A percentile compares a stretch with the other conserved stretches of the same genome.
These are phyloP conservation scores for Pontoporia blainvillei DNA, from an alignment of 2,113 vertebrate genomes.

Conservation along the genomic window DNA sequence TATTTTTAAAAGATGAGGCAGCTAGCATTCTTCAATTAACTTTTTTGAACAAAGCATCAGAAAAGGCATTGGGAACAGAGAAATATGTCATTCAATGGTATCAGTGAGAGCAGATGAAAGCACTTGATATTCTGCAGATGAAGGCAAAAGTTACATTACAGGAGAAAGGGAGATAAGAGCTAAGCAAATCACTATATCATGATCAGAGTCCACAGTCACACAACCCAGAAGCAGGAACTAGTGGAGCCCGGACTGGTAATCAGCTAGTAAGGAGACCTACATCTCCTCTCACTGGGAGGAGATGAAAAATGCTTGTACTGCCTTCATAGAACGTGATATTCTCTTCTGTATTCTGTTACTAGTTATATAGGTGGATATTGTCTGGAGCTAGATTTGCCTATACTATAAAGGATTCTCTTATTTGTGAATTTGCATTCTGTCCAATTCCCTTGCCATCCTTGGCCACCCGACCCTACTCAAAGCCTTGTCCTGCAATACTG, in stretches of 20 bases:
- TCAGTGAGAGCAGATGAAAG: not conserved
- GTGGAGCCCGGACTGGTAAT: not conserved
- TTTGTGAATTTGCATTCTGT: not conserved
- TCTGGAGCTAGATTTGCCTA: not conserved
- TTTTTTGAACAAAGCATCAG: not conserved
- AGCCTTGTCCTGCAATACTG: not conserved
- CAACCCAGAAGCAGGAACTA: not conserved
- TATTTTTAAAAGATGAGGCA: not conserved
- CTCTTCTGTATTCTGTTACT: not conserved
- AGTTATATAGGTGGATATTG: not conserved
- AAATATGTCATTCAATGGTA: not conserved
- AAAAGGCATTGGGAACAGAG: not conserved
- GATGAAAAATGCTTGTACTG: not conserved
- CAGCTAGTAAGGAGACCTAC: not conserved
- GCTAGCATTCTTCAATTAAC: not conserved
- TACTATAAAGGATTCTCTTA: not conserved
- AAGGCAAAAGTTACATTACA: not conserved
- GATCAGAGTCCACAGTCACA: not conserved
- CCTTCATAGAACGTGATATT: not conserved
- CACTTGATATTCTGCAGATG: not conserved
- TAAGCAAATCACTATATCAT: not conserved
- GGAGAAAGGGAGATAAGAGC: not conserved
- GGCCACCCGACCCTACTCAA: not conserved
- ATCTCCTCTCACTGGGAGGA: not conserved
- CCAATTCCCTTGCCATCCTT: not conserved